These are phyloP conservation scores for Eriosoma lanigerum DNA, from an alignment of 1,140 invertebrate genomes.

Conservation along the genomic window DNA sequence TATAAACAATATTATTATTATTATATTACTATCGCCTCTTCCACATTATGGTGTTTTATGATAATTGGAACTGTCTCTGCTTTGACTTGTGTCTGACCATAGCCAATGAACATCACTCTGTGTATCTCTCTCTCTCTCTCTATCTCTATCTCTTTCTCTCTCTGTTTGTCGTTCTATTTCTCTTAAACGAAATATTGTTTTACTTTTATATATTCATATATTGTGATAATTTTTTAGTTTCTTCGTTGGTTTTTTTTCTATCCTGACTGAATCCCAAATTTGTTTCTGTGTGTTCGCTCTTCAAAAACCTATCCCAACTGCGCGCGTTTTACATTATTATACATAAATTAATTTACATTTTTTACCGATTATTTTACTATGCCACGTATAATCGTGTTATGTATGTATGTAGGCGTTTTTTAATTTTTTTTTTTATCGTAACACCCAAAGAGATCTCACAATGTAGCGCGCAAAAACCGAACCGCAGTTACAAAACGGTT, in stretches of 20 bases:
- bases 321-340: not conserved
- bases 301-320: not conserved
- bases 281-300: not conserved
- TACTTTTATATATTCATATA: too few species aligned
- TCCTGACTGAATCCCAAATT: not conserved
- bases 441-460: not conserved
- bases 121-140: not conserved
- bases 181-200: too few species aligned
- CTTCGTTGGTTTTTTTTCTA: not conserved
- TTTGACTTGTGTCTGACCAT: slow-evolving; percentile 13
- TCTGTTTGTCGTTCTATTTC: not conserved
- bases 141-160: not conserved
- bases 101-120: too few species aligned
- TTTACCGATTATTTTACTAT: not conserved
- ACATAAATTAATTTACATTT: not conserved
- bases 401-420: not conserved
- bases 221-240: too few species aligned
- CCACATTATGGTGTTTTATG: not conserved
- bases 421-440: not conserved
- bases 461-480: too few species aligned
- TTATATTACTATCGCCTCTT: slow-evolving; percentile 18
- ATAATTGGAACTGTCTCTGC: not conserved
- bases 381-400: not conserved
- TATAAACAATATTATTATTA: not conserved
- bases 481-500: too few species aligned